Conservation (phyloP, 2,113 vertebrate species). For the Boulengeromyrus knoepffleri region DNA sequence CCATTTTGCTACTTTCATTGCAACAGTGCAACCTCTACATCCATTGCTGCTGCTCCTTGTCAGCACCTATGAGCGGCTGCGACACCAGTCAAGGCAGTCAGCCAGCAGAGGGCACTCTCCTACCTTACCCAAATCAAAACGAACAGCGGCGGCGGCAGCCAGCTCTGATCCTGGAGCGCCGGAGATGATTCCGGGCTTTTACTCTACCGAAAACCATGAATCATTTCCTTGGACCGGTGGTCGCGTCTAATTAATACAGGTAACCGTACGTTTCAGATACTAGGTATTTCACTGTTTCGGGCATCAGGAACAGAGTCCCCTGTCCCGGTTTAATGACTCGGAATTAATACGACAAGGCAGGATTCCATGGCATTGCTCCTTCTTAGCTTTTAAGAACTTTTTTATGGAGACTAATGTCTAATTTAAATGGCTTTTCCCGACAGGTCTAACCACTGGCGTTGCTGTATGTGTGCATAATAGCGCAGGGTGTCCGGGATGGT, state of each 20-base stretch:
- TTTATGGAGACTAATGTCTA: not conserved
- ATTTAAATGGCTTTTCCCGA: not conserved
- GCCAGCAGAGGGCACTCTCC: slow-evolving; percentile 11
- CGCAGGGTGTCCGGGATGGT: not conserved
- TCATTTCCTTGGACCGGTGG: not conserved
- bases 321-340: not conserved
- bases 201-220: not conserved
- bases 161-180: not conserved
- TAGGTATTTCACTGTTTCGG: not conserved
- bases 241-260: not conserved
- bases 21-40: not conserved
- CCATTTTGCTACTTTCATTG: not conserved
- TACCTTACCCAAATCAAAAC: not conserved
- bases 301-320: not conserved
- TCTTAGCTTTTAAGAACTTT: not conserved
- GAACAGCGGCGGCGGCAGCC: not conserved
- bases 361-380: not conserved
- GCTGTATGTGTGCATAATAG: not conserved
- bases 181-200: slow-evolving; percentile 1
- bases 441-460: not conserved
- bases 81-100: no score
- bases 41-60: not conserved
- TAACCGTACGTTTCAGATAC: not conserved
- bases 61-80: not conserved
- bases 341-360: not conserved